Percentiles rank a stretch among this genome's conserved stretches.
These are phyloP conservation scores for Nothocercus julius DNA, from an alignment of 2,113 vertebrate species.

Conservation along the genomic window DNA sequence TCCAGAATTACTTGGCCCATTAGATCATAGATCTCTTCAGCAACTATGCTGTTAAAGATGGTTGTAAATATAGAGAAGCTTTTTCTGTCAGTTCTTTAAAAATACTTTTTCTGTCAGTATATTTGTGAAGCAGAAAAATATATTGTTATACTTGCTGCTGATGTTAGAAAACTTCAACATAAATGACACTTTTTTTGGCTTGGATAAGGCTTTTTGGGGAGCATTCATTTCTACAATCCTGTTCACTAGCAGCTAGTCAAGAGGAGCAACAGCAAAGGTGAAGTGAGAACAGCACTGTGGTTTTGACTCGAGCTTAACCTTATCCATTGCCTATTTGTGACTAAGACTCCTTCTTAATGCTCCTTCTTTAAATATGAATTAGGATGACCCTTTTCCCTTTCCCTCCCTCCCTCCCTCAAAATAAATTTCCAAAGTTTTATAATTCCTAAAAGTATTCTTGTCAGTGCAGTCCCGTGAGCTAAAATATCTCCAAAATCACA, in stretches of 20 bases:
- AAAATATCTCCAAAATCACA: background rate
- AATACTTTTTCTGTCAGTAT: background rate
- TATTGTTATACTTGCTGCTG: background rate
- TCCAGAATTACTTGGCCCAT: background rate
- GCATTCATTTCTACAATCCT: background rate
- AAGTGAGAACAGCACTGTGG: background rate
- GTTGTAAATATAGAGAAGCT: background rate
- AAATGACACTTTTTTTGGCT: background rate
- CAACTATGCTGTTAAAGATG: background rate
- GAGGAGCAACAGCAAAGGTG: background rate
- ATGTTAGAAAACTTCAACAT: background rate
- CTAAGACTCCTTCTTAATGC: background rate
- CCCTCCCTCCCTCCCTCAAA: background rate
- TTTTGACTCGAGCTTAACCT: background rate
- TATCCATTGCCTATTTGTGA: background rate
- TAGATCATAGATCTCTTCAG: background rate
- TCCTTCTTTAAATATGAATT: background rate
- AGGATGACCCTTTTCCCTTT: background rate
- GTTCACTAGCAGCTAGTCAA: background rate
- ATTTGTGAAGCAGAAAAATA: background rate
- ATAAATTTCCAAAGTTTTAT: background rate
- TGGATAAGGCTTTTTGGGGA: background rate
- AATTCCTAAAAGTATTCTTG: background rate
- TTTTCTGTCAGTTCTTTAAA: background rate
- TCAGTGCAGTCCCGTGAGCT: background rate